Percentiles rank a stretch among this genome's conserved stretches.
Evolutionary conservation across 2,113 vertebrate species (phyloP).

Genomic region (Orientallactaga bullata): DNA sequence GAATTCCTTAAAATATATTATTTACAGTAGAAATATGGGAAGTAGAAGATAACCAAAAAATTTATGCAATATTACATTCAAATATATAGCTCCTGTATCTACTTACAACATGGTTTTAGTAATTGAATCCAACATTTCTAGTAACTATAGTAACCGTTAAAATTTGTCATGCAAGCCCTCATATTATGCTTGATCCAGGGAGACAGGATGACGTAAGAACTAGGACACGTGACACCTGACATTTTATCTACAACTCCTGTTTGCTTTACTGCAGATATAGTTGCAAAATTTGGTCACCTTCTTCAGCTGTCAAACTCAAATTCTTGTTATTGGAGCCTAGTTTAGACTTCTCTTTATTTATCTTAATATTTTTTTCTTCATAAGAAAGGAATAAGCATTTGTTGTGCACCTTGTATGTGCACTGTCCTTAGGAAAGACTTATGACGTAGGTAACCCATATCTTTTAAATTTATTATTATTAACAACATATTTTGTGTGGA

Average conservation of each 20-base stretch:
- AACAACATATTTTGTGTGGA: no score
- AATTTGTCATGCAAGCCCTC: constrained; percentile 90
- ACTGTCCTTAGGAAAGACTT: background rate
- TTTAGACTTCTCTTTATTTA: constrained; percentile 53
- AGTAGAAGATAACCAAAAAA: constrained; percentile 91
- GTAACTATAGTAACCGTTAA: constrained; percentile 87
- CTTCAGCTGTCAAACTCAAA: constrained; percentile 96
- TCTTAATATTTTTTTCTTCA: constrained; percentile 9
- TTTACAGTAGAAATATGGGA: constrained; percentile 89
- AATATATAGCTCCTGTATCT: constrained; percentile 89
- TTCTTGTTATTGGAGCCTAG: constrained; percentile 85
- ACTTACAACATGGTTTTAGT: constrained; percentile 88
- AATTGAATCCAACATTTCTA: constrained; percentile 86
- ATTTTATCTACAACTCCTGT: constrained; percentile 92
- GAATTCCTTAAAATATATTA: constrained; percentile 92
- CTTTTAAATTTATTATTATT: no score
- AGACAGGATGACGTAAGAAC: constrained; percentile 91
- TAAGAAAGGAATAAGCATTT: background rate
- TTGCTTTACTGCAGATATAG: constrained; percentile 88
- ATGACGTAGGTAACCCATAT: background rate
- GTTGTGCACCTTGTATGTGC: background rate
- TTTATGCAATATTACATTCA: constrained; percentile 87
- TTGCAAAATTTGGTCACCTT: constrained; percentile 93
- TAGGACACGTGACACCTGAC: constrained; percentile 87
- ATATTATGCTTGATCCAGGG: constrained; percentile 90